phyloP scores from a whole-genome alignment of 2,888 invertebrate genomes.

The Polia nebulosa region DNA sequence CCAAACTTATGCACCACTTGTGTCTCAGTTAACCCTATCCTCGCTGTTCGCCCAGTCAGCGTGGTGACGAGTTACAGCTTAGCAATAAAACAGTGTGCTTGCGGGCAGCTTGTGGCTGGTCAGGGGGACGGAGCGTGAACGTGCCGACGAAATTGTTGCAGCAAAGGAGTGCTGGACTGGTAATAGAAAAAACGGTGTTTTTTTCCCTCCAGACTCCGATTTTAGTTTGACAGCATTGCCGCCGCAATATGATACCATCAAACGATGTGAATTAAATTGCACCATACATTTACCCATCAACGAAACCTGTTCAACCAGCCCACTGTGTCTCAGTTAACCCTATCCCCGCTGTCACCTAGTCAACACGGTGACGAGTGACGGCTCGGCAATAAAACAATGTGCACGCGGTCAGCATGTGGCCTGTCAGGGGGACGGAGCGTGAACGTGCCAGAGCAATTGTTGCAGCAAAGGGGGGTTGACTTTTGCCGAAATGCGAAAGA shows the following conservation, averaged over 20 bases:
- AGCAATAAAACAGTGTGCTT: slow-evolving; percentile 47
- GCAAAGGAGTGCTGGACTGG: background rate
- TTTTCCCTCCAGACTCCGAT: too few species aligned
- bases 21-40: slow-evolving; percentile 40
- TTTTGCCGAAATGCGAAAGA: too few species aligned
- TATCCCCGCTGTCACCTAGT: slow-evolving; percentile 26
- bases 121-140: slow-evolving; percentile 5
- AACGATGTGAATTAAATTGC: too few species aligned
- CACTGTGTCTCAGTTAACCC: slow-evolving; percentile 36
- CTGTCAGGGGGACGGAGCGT: slow-evolving; percentile 13
- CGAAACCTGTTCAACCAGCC: too few species aligned
- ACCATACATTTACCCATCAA: too few species aligned
- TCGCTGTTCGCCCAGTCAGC: slow-evolving; percentile 24
- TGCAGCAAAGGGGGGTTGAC: background rate
- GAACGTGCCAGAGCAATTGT: slow-evolving; percentile 15
- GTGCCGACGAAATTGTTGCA: slow-evolving; percentile 16
- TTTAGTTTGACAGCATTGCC: too few species aligned
- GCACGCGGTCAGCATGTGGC: slow-evolving; percentile 27
- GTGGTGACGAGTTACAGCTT: slow-evolving; percentile 8
- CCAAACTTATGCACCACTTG: too few species aligned
- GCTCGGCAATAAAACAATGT: slow-evolving; percentile 47
- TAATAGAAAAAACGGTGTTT: too few species aligned
- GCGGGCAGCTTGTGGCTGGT: slow-evolving; percentile 26
- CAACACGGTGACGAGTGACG: slow-evolving; percentile 7
- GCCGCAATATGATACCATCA: too few species aligned